These are phyloP conservation scores for Reinhardtius hippoglossoides DNA, from an alignment of 2,113 vertebrate genomes.

Conservation along the genomic window DNA sequence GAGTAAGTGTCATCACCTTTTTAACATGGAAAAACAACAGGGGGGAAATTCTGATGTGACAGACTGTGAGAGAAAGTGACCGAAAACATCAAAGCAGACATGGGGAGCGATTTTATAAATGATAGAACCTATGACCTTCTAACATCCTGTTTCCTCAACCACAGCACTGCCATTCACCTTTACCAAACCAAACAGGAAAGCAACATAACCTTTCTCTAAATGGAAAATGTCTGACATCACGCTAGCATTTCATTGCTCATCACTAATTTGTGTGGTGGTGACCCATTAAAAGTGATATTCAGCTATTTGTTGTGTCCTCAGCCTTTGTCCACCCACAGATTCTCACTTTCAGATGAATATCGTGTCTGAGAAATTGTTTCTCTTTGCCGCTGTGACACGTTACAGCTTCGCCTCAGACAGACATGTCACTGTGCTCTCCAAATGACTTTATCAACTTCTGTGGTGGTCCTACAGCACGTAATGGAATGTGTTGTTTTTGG, in stretches of 20 bases:
- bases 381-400: background rate
- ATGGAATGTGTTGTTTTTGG: conserved; percentile 37
- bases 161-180: conserved; percentile 46
- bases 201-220: conserved; percentile 33
- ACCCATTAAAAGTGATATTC: conserved; percentile 15
- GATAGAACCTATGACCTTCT: conserved; percentile 57
- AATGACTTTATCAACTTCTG: conserved; percentile 31
- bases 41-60: background rate
- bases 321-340: conserved; percentile 16
- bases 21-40: background rate
- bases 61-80: conserved; percentile 24
- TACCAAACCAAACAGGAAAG: conserved; percentile 36
- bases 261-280: background rate
- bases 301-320: conserved; percentile 1
- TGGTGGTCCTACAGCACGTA: conserved; percentile 2
- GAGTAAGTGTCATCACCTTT: background rate
- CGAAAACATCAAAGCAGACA: conserved; percentile 16
- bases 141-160: conserved; percentile 65
- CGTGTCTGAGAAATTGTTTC: conserved; percentile 5
- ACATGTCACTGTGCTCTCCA: background rate
- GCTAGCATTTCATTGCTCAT: conserved; percentile 29
- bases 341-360: conserved; percentile 61
- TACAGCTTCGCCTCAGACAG: background rate
- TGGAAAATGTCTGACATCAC: conserved; percentile 58
- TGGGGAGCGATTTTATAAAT: conserved; percentile 18